Evolutionary conservation across 1,140 invertebrate species (phyloP).

Genomic region (Drosophila seguyi): DNA sequence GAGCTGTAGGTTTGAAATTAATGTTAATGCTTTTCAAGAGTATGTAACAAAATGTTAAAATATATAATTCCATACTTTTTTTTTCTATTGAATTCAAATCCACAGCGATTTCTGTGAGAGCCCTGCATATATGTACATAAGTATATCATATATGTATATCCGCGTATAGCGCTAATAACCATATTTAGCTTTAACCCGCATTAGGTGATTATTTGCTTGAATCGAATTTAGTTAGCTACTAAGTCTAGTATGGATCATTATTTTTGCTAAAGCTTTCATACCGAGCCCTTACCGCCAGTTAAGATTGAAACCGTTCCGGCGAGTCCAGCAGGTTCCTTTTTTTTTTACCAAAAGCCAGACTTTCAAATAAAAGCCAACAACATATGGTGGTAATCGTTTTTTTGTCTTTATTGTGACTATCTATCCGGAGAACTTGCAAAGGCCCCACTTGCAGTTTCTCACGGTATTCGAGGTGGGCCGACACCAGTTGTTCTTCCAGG

Average conservation of each 20-base stretch:
- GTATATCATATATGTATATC: conserved; percentile 15
- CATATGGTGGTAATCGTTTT: neutral
- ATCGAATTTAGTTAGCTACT: conserved; percentile 59
- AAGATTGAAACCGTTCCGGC: conserved; percentile 60
- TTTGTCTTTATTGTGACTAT: conserved; percentile 11
- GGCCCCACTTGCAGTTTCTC: conserved; percentile 34
- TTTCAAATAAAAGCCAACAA: conserved; percentile 52
- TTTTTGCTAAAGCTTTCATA: conserved; percentile 56
- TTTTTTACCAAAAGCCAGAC: conserved; percentile 59
- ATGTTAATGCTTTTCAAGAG: too few relatives aligned
- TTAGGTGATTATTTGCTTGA: conserved; percentile 48
- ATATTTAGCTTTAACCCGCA: conserved; percentile 44
- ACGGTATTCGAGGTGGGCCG: conserved; percentile 11
- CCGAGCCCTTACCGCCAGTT: conserved; percentile 33
- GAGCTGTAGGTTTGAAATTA: neutral
- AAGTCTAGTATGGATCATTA: conserved; percentile 46
- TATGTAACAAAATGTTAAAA: neutral
- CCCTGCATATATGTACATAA: conserved; percentile 8
- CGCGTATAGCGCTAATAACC: conserved; percentile 49
- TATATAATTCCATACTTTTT: neutral
- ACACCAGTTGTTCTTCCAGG: conserved; percentile 48
- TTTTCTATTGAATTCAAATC: neutral
- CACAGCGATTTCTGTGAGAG: neutral
- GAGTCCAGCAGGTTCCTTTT: conserved; percentile 27
- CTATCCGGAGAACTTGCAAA: conserved; percentile 30